Conservation (phyloP, 2,113 vertebrate species). For the Grantiella picta region DNA sequence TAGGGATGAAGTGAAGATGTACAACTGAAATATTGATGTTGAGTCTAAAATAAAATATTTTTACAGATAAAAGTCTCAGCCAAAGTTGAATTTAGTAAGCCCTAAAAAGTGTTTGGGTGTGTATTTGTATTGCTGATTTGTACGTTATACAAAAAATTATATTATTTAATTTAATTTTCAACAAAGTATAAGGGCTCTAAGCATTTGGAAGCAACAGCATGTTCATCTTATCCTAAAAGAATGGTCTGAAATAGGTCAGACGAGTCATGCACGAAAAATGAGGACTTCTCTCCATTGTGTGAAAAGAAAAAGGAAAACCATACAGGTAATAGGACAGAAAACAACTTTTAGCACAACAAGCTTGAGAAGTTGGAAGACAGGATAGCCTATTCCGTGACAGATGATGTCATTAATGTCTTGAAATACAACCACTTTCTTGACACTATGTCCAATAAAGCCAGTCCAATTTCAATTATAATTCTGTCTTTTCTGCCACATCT, state of each 20-base stretch:
- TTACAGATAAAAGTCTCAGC: neutral
- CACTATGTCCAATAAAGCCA: neutral
- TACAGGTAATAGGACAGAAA: neutral
- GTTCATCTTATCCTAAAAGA: neutral
- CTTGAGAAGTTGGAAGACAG: neutral
- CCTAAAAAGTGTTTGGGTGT: neutral
- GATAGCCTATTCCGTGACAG: neutral
- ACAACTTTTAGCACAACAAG: neutral
- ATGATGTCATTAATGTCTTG: neutral
- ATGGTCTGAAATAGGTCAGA: neutral
- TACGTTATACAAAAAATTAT: neutral
- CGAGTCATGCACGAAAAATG: neutral
- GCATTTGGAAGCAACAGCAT: neutral
- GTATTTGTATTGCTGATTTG: neutral
- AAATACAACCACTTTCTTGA: neutral
- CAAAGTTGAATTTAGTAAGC: neutral
- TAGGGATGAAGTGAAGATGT: neutral
- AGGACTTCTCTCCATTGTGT: neutral
- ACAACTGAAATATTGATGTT: neutral
- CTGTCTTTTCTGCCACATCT: neutral
- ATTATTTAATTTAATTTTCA: neutral
- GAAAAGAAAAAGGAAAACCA: neutral
- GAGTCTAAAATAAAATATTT: neutral
- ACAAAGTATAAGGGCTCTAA: neutral
- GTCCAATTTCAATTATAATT: neutral